Evolutionary conservation across 2,888 invertebrate genomes (phyloP), one percentile per base, ranked within the genome.

Genomic region (Vannuccia rotundouncinata): DNA sequence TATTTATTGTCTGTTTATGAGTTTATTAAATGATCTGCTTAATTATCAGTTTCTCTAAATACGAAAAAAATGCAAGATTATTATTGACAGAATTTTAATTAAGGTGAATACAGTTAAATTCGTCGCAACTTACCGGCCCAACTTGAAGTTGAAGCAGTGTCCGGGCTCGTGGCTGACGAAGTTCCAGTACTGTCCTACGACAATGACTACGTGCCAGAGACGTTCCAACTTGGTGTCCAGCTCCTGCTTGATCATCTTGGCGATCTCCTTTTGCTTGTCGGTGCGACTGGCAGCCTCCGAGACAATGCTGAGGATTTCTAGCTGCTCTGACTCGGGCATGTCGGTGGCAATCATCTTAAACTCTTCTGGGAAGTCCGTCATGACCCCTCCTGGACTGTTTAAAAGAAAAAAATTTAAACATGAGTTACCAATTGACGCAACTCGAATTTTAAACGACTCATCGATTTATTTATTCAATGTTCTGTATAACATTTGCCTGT

Each of bases 91-190:
- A 45, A 13, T 45, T 45, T 45, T 45, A 45, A 5, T 17, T 5
- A 45, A 45, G 45, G n/a, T n/a, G n/a, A n/a, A n/a, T n/a, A n/a
- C n/a, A n/a, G n/a, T n/a, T n/a, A n/a, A n/a, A n/a, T n/a, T n/a
- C n/a, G n/a, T n/a, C 45, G 45, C 45, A 5, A 45, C 45, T 45
- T 45, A 45, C 45, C 74, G 22, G 22, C 74, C 74, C 22, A 73
- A 27, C 74, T 27, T 73, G 74, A 73, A 73, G 74, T 73, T 73
- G n/a, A 73, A 73, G 22, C 22, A 73, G 29, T 73, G 29, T 13
- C 74, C 74, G 5, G 74, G 74, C 27, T 73, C 74, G 22, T 73
- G 74, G n/a, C 74, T 73, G 74, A 73, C 74, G n/a, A 22, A 73
- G 74, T 73, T 73, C 74, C 74, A 73, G 29, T 73, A 73, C 27